Conservation (phyloP, 2,888 invertebrate species). For the Criorhina ranunculi region DNA sequence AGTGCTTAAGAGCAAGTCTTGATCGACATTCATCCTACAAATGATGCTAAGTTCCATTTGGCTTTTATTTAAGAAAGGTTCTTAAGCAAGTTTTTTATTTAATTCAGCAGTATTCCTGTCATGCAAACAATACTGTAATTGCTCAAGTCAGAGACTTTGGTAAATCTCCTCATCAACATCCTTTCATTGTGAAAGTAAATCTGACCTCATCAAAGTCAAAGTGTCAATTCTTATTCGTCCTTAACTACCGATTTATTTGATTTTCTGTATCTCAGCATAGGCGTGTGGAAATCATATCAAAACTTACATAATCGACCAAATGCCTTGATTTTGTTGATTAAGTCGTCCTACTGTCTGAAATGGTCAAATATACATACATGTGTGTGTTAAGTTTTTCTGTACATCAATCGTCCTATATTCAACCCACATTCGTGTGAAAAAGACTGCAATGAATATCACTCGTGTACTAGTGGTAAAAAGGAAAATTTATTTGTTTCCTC, state of each 20-base stretch:
- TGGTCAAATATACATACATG: too few relatives aligned
- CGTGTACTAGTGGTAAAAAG: conserved; percentile 3
- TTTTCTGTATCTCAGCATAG: not conserved
- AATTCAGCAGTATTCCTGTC: not conserved
- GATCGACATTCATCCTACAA: too few relatives aligned
- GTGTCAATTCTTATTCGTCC: conserved; percentile 19
- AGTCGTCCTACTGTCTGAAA: conserved; percentile 53
- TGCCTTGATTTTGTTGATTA: conserved; percentile 30
- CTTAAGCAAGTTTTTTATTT: too few relatives aligned
- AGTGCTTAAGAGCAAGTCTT: too few relatives aligned
- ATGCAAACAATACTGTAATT: not conserved
- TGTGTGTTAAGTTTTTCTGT: too few relatives aligned
- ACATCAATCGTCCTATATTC: not conserved
- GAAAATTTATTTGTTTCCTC: conserved; percentile 29
- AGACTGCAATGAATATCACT: conserved; percentile 25
- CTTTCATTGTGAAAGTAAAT: conserved; percentile 12
- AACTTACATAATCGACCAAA: conserved; percentile 26
- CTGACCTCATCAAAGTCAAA: conserved; percentile 31
- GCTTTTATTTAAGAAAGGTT: too few relatives aligned
- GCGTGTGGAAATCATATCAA: conserved; percentile 5
- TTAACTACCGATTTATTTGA: not conserved
- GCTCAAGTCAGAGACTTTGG: not conserved
- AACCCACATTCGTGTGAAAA: conserved; percentile 16
- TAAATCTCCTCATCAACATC: conserved; percentile 9
- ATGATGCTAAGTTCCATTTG: too few relatives aligned